Base-by-base conservation (phyloP, 2,888 invertebrate species). In the Brachyopa scutellaris region DNA sequence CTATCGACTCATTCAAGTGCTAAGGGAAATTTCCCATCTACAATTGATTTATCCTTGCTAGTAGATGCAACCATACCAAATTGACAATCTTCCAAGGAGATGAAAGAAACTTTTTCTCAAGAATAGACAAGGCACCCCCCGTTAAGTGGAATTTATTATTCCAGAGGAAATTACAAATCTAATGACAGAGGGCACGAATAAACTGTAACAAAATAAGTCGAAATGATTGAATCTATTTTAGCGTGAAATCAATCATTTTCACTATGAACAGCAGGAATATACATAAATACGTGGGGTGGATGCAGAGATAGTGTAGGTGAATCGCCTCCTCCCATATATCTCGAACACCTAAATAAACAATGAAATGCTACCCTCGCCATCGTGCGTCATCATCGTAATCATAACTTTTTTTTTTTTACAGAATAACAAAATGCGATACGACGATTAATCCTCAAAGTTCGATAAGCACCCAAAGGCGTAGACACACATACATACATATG, bases 171-270 rank as follows among this genome's bases (percentile, higher is more conserved):
- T 78, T 78, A 79, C 61, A 51, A 74, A 76, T 49, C 74, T 51
- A 74, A 62, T 74, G 80, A 80, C 80, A 80, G 61, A 62, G 62
- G 67, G 62, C 67, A 69, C 61, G 59, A 73, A 29, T 72, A 40
- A 67, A 61, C 79, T 69, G 47, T 67, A 67, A 67, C 67, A 67
- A 62, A 62, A 51, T 13, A 80, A 17, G 33, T 55, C 7, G 15
- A 67, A 66, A 74, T 62, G 74, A 76, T 82, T 76, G 76, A 64
- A 77, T 72, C 51, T 72, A 77, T 70, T 82, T 82, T 45, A 77
- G 31, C 70, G 61, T 82, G 77, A 82, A 82, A 82, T 82, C 82
- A 82, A 82, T 82, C 82, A 77, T 82, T 72, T 72, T 66, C 77
- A 66, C 80, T 59, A 51, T 61, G 62, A 51, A 55, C 53, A 73